These are phyloP conservation scores for Abrostola tripartita DNA, from an alignment of 2,888 invertebrate genomes.

Conservation along the genomic window DNA sequence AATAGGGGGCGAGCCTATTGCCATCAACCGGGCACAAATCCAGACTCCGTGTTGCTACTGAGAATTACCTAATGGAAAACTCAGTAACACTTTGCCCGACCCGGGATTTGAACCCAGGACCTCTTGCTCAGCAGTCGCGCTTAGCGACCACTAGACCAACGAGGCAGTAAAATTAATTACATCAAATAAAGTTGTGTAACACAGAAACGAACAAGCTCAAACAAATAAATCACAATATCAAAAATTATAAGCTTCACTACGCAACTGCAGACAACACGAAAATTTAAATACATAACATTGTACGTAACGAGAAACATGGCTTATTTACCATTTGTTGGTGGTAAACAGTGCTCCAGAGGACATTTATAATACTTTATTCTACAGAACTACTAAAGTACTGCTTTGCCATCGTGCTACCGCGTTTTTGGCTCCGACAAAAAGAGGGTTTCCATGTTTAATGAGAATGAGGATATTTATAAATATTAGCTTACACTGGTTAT, in stretches of 20 bases:
- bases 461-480: conserved; percentile 30
- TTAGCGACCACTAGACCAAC: no score
- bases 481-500: conserved; percentile 1
- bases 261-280: conserved; percentile 13
- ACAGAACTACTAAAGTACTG: conserved; percentile 32
- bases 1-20: no score
- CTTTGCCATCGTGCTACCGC: conserved; percentile 24
- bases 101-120: no score
- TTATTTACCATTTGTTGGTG: conserved; percentile 34
- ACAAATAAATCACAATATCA: conserved; percentile 2
- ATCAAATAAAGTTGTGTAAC: no score
- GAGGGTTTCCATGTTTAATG: conserved; percentile 40
- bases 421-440: conserved; percentile 30
- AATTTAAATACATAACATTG: conserved; percentile 13
- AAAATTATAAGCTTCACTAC: neutral
- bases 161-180: no score
- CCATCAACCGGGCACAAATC: no score
- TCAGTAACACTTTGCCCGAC: no score
- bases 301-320: conserved; percentile 27
- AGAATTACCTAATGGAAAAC: no score
- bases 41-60: no score
- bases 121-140: no score
- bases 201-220: neutral
- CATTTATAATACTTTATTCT: conserved; percentile 46
- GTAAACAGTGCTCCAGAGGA: conserved; percentile 40